Evolutionary conservation across 2,888 invertebrate species (phyloP), one percentile per base, ranked within the genome.

Genomic region (Eupithecia centaureata): DNA sequence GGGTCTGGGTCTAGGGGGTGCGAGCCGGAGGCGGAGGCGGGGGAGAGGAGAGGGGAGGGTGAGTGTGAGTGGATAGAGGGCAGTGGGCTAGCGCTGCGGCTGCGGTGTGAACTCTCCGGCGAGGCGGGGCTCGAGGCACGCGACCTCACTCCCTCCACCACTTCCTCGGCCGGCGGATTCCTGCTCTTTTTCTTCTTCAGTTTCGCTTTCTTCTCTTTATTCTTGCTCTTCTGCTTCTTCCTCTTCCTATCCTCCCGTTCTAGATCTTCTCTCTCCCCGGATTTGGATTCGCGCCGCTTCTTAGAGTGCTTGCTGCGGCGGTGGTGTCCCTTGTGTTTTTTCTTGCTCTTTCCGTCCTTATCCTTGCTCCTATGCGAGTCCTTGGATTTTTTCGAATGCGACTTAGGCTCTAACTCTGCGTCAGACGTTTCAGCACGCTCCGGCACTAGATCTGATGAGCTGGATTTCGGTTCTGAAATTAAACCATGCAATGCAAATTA

Each of bases 271-370:
- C 80, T 77, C 56, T 82, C 88, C 35, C 84, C 85, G 2, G 87
- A 85, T 72, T 87, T 88, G 62, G 88, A 86, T 67, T 86, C 81
- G 70, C 86, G 91, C 70, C 86, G 89, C 69, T 85, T 89, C 78
- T 90, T 92, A 82, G 92, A 92, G 89, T 92, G 92, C 86, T 92
- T 92, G 32, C 91, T 89, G 72, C 90, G 92, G 25, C 89, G 88
- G 75, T 89, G 91, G 69, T 90, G 92, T 2, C 91, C 86, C 76
- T 89, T 94, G 64, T 88, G 89, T 78, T 92, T 94, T 79, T 90
- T 92, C 75, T 91, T 92, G 8, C 77, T 82, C 66, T 94, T 92
- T n/a, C 87, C 83, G 61, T 88, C 84, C 77, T 86, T 90, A 70
- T 88, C 84, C 77, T 86, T 90, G 70, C 70, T 87, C 78, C 87